Evolutionary conservation across 2,888 invertebrate genomes (phyloP).

Genomic region (Tribolium freemani): DNA sequence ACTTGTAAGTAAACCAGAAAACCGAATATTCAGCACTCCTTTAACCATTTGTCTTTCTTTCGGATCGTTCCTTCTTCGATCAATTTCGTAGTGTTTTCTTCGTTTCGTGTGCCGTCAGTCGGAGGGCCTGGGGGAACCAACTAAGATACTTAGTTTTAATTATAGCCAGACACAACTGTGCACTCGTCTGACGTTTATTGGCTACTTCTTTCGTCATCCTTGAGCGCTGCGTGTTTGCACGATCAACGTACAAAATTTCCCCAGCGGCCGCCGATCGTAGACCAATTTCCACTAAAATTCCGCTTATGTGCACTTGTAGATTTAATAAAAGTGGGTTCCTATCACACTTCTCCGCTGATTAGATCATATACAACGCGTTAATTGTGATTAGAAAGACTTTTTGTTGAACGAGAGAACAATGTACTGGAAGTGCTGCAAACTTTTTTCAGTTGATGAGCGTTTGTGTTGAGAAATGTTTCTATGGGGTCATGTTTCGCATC

Average conservation of each 20-base stretch:
- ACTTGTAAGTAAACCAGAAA: too few species aligned
- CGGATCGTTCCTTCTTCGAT: too few species aligned
- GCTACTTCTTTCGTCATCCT: constrained; percentile 59
- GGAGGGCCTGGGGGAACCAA: constrained; percentile 52
- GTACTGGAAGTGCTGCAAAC: too few species aligned
- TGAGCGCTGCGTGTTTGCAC: constrained; percentile 54
- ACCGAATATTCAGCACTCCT: too few species aligned
- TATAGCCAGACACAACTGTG: constrained; percentile 61
- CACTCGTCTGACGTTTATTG: constrained; percentile 64
- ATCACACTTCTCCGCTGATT: constrained; percentile 5
- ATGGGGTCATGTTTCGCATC: constrained; percentile 48
- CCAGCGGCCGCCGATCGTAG: background rate
- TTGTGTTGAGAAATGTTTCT: too few species aligned
- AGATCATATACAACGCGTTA: too few species aligned
- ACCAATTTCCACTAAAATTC: constrained; percentile 6
- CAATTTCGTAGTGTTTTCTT: too few species aligned
- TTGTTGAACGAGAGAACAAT: too few species aligned
- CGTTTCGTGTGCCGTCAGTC: too few species aligned
- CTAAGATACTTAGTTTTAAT: constrained; percentile 66
- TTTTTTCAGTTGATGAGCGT: too few species aligned
- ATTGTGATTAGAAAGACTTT: too few species aligned
- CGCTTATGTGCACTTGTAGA: constrained; percentile 18
- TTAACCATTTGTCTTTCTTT: constrained; percentile 54
- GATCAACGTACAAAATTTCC: too few species aligned
- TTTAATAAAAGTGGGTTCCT: constrained; percentile 34